Evolutionary conservation across 1,140 invertebrate species (phyloP).

Genomic region (Bombus ignitus): DNA sequence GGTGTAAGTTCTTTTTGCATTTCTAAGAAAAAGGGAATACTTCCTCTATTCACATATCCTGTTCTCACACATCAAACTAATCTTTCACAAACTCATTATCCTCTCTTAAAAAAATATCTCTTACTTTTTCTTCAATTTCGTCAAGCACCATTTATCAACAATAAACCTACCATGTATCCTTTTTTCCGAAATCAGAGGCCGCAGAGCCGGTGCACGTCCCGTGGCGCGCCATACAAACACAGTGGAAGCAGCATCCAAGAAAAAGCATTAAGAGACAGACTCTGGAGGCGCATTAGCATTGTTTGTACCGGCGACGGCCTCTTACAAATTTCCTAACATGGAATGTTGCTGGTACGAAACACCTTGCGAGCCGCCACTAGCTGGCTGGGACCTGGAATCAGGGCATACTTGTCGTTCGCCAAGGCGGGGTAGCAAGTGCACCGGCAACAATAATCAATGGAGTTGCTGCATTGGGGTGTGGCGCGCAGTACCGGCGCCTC

Average conservation of each 20-base stretch:
- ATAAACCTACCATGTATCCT: no score
- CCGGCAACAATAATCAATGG: slow-evolving; percentile 79
- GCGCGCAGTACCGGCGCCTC: slow-evolving; percentile 76
- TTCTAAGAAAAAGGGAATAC: no score
- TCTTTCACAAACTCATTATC: no score
- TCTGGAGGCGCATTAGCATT: slow-evolving; percentile 30
- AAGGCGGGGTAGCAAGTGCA: slow-evolving; percentile 70
- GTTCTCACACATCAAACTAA: no score
- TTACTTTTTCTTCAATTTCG: no score
- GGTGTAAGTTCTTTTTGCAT: no score
- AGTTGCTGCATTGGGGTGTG: slow-evolving; percentile 79
- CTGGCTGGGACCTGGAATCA: slow-evolving; percentile 53
- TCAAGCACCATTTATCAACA: no score
- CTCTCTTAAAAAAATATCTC: no score
- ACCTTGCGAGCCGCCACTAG: slow-evolving; percentile 25
- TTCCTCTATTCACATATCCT: no score
- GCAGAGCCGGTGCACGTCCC: background rate
- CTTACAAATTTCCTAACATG: slow-evolving; percentile 53
- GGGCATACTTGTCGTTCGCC: slow-evolving; percentile 63
- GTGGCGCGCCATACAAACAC: no score
- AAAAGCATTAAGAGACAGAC: slow-evolving; percentile 18
- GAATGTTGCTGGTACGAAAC: slow-evolving; percentile 37
- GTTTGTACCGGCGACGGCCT: slow-evolving; percentile 12
- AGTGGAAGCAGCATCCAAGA: background rate
- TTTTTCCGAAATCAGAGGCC: background rate